Conservation (phyloP, 2,888 invertebrate genomes). For the Conistra vaccinii region DNA sequence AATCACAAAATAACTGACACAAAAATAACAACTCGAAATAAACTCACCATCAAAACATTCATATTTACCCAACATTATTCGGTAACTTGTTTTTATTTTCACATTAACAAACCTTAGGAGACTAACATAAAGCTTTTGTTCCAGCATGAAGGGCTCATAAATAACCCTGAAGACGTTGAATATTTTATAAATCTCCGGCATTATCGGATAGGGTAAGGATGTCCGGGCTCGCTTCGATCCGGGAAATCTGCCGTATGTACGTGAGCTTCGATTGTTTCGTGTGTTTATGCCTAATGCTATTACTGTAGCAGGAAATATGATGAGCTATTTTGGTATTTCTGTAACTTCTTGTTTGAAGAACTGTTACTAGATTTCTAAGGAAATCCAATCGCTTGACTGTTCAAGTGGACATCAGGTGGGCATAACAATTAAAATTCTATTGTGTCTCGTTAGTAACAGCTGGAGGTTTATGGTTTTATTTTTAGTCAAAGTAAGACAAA, state of each 20-base stretch:
- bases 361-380: too few relatives aligned
- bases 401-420: too few relatives aligned
- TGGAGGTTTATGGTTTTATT: too few relatives aligned
- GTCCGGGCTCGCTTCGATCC: slow-evolving; percentile 79
- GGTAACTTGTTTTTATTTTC: slow-evolving; percentile 64
- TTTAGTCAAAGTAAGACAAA: too few relatives aligned
- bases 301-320: slow-evolving; percentile 1
- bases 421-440: too few relatives aligned
- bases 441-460: too few relatives aligned
- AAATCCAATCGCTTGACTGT: too few relatives aligned
- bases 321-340: background rate
- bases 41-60: slow-evolving; percentile 20
- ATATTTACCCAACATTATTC: slow-evolving; percentile 51
- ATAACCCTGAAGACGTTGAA: slow-evolving; percentile 84
- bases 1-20: slow-evolving; percentile 18
- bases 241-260: slow-evolving; percentile 75
- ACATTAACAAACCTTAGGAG: slow-evolving; percentile 71
- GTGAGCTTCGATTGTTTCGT: slow-evolving; percentile 64
- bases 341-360: too few relatives aligned
- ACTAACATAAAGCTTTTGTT: slow-evolving; percentile 77
- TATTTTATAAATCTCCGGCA: slow-evolving; percentile 85
- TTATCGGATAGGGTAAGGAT: slow-evolving; percentile 84
- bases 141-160: slow-evolving; percentile 80
- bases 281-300: slow-evolving; percentile 53
- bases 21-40: slow-evolving; percentile 2